Conservation (phyloP, 2,888 invertebrate genomes). For the Brachyptera risi region DNA sequence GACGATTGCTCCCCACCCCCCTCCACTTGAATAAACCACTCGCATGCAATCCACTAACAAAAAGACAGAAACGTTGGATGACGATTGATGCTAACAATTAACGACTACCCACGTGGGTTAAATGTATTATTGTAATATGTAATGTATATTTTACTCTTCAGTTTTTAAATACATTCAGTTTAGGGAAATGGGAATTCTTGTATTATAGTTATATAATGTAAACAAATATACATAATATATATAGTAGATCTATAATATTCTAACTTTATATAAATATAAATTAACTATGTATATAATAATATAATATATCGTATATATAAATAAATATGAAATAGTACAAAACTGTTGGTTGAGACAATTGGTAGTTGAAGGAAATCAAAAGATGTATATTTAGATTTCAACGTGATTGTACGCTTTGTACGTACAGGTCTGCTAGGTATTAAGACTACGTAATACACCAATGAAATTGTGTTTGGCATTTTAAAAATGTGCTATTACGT, state of each 20-base stretch:
- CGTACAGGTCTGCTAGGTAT: constrained; percentile 5
- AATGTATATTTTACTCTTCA: not conserved
- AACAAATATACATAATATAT: constrained; percentile 26
- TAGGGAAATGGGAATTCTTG: constrained; percentile 30
- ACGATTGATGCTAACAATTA: not conserved
- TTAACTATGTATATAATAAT: constrained; percentile 26
- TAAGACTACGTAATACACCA: not conserved
- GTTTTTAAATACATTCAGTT: not conserved
- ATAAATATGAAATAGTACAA: constrained; percentile 33
- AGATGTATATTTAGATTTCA: not conserved
- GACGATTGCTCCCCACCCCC: too few species aligned
- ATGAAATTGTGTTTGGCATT: not conserved
- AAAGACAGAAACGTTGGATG: too few species aligned
- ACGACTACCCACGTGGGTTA: not conserved
- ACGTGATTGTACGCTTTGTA: constrained; percentile 14
- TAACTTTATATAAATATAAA: constrained; percentile 31
- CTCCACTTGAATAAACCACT: too few species aligned
- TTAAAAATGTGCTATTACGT: not conserved
- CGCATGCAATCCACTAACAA: too few species aligned
- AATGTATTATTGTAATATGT: not conserved
- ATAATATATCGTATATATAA: too few species aligned
- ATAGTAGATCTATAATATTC: not conserved
- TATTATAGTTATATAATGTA: constrained; percentile 30
- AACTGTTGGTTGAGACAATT: constrained; percentile 26
- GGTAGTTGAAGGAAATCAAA: constrained; percentile 3